Conservation (phyloP, 2,113 vertebrate genomes). For the Puffinus mauretanicus region DNA sequence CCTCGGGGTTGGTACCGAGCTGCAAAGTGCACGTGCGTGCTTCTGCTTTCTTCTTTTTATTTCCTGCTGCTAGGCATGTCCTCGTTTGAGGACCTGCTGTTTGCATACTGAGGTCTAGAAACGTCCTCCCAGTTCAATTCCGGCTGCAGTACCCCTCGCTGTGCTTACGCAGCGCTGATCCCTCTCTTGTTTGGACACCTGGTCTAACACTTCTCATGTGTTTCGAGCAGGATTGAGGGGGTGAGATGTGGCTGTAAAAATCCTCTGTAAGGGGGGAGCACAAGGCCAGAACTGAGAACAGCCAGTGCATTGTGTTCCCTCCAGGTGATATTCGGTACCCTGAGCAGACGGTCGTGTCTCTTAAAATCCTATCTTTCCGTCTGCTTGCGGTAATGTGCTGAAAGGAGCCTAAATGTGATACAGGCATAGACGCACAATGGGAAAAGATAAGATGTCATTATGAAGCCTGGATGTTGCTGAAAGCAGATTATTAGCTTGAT, state of each 20-base stretch:
- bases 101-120: neutral
- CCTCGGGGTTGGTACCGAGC: neutral
- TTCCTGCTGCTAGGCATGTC: neutral
- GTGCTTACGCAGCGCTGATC: neutral
- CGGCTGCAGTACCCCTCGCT: neutral
- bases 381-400: neutral
- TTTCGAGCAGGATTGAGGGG: neutral
- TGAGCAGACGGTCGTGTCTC: neutral
- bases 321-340: neutral
- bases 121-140: neutral
- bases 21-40: neutral
- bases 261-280: neutral
- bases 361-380: neutral
- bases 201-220: neutral
- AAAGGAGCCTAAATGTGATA: neutral
- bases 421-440: neutral
- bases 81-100: neutral
- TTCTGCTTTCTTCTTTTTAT: neutral
- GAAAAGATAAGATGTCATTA: neutral
- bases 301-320: neutral
- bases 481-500: slow-evolving; percentile 3
- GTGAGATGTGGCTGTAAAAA: neutral
- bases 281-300: neutral
- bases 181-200: neutral
- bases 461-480: neutral